Base-by-base conservation (phyloP, 2,113 vertebrate species). In the Amblyornis subalaris region DNA sequence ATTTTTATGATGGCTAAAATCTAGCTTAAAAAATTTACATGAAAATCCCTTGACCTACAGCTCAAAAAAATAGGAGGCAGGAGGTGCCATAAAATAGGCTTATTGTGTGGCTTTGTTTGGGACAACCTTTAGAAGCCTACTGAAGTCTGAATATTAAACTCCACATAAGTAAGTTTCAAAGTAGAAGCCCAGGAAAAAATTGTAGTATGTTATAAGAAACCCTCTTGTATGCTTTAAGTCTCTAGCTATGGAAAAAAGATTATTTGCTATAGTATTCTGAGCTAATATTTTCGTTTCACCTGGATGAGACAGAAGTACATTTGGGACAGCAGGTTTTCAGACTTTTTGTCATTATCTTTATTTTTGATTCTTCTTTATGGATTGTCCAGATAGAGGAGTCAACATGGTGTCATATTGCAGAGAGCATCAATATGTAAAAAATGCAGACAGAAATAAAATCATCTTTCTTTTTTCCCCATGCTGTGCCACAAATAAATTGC, bases 71-170 rank as follows among this genome's bases (percentile, higher is more conserved):
- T 1, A n/a, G 18, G 15, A 67, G 22, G 14, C 9, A 18, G 17
- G 40, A 75, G 31, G 26, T 82, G 14, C 45, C 94, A 36, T n/a
- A 33, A 65, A 82, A 55, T 28, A 20, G 93, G 40, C 53, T 35
- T 28, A 12, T 96, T 89, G 66, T 60, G 40, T 50, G 57, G n/a
- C 66, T 95, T 94, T 95, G n/a, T 96, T 95, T 94, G 75, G 85
- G 90, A 87, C 69, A 93, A 87, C 18, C 15, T 75, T 88, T 87
- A 58, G 25, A 82, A 88, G 73, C 79, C 14, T 89, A 28, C 90
- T 95, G 28, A 78, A 66, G 81, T 86, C 89, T 62, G 76, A 96
- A 86, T 92, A 60, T 85, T 95, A 84, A 96, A 83, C 19, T 95
- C 22, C 42, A 53, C 45, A 55, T 82, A 91, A 94, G 54, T 90